phyloP scores from a whole-genome alignment of 2,113 vertebrate species.

The Dipodomys stephensi region DNA sequence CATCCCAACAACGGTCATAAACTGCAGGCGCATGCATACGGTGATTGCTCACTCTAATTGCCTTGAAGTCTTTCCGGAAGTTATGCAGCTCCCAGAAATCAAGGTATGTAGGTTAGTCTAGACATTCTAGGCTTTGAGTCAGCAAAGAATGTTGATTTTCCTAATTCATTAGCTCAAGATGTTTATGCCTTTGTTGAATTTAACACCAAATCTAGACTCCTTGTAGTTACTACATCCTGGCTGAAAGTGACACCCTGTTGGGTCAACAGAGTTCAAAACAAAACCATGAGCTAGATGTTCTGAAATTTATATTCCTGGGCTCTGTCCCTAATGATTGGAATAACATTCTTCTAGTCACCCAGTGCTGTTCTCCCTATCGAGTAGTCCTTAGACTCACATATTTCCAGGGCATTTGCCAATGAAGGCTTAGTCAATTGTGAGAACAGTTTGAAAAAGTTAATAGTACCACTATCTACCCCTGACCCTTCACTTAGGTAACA shows the following conservation, averaged over 20 bases:
- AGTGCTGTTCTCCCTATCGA: background rate
- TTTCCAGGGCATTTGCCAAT: too few species aligned
- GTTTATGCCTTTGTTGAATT: background rate
- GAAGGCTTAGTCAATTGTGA: background rate
- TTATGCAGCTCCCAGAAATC: conserved; percentile 98
- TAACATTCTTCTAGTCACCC: background rate
- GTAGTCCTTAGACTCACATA: background rate
- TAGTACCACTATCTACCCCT: background rate
- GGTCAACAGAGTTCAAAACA: background rate
- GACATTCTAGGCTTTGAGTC: background rate
- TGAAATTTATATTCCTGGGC: background rate
- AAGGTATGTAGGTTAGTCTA: conserved; percentile 87
- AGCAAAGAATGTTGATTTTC: background rate
- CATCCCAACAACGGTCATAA: conserved; percentile 97
- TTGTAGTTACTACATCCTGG: background rate
- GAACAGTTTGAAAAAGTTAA: background rate
- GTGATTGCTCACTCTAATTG: conserved; percentile 97
- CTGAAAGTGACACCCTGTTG: background rate
- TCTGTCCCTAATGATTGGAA: background rate
- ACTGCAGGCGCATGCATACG: conserved; percentile 96
- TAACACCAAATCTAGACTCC: background rate
- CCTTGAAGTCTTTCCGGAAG: conserved; percentile 98
- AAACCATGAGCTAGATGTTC: background rate
- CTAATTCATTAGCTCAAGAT: background rate
- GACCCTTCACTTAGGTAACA: background rate